Conservation (phyloP, 2,113 vertebrate species). For the Stigmatopora nigra region DNA sequence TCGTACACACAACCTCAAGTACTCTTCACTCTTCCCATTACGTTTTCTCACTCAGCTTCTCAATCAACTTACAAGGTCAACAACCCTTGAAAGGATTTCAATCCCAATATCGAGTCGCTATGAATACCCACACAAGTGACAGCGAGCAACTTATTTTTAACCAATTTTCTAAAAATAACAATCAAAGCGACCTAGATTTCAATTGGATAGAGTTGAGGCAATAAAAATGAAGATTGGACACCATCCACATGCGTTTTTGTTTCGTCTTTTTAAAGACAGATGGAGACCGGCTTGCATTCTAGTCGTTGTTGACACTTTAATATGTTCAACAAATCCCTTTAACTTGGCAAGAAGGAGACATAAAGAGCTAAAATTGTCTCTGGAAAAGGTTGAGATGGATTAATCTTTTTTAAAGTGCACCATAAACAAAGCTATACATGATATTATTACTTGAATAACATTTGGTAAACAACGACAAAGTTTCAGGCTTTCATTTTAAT, state of each 20-base stretch:
- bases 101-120: conserved; percentile 1
- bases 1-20: neutral
- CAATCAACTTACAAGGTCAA: neutral
- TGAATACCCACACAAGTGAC: conserved; percentile 15
- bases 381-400: conserved; percentile 41
- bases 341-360: conserved; percentile 15
- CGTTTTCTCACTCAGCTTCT: neutral
- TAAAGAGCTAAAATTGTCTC: conserved; percentile 13
- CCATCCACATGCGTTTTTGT: conserved; percentile 25
- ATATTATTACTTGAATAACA: neutral
- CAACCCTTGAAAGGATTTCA: neutral
- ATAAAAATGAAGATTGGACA: conserved; percentile 26
- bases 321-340: neutral
- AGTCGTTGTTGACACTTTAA: conserved; percentile 1
- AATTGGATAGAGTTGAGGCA: conserved; percentile 32
- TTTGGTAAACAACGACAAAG: no score
- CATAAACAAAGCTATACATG: conserved; percentile 3
- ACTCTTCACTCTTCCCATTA: neutral
- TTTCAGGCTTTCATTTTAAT: neutral
- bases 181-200: conserved; percentile 39
- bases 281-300: conserved; percentile 1
- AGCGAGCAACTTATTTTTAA: conserved; percentile 18
- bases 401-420: conserved; percentile 15
- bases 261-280: conserved; percentile 28
- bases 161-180: conserved; percentile 45